Evolutionary conservation across 2,113 vertebrate genomes (phyloP).

Genomic region (Menidia beryllina): DNA sequence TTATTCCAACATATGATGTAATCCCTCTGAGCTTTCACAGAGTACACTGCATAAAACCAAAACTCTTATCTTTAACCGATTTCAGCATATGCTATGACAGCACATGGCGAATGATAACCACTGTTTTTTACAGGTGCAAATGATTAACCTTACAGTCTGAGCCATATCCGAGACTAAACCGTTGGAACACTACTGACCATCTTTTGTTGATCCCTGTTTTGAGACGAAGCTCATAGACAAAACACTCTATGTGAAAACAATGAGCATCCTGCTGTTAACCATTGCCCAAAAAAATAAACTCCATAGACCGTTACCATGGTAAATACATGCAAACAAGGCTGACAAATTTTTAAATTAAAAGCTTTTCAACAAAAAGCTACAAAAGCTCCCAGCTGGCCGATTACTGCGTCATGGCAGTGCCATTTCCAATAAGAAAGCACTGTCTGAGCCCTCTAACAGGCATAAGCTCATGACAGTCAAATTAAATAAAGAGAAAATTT

Average conservation of each 20-base stretch:
- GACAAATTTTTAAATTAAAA: slow-evolving; percentile 51
- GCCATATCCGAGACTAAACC: slow-evolving; percentile 22
- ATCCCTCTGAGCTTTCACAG: slow-evolving; percentile 3
- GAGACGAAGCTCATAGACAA: slow-evolving; percentile 28
- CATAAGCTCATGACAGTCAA: slow-evolving; percentile 72
- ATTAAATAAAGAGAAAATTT: slow-evolving; percentile 72
- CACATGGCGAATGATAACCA: slow-evolving; percentile 9
- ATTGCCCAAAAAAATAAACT: slow-evolving; percentile 55
- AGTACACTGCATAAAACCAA: neutral
- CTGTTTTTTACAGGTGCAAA: slow-evolving; percentile 21
- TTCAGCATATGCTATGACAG: neutral
- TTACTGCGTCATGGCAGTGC: slow-evolving; percentile 71
- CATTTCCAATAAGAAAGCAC: slow-evolving; percentile 79
- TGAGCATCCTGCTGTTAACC: slow-evolving; percentile 30
- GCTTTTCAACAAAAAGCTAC: slow-evolving; percentile 67
- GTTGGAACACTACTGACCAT: slow-evolving; percentile 22
- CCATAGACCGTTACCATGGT: slow-evolving; percentile 62
- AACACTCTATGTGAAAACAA: slow-evolving; percentile 37
- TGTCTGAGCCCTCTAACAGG: slow-evolving; percentile 71
- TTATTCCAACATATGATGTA: neutral
- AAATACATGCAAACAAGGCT: slow-evolving; percentile 62
- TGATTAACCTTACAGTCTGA: slow-evolving; percentile 23
- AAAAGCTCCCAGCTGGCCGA: slow-evolving; percentile 72
- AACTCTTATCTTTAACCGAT: slow-evolving; percentile 22
- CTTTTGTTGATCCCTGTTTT: slow-evolving; percentile 32